A percentile compares a stretch with the other conserved stretches of the same genome.
These are phyloP conservation scores for Ptychadena robeensis DNA, from an alignment of 2,797 vertebrate genomes.

Conservation along the genomic window DNA sequence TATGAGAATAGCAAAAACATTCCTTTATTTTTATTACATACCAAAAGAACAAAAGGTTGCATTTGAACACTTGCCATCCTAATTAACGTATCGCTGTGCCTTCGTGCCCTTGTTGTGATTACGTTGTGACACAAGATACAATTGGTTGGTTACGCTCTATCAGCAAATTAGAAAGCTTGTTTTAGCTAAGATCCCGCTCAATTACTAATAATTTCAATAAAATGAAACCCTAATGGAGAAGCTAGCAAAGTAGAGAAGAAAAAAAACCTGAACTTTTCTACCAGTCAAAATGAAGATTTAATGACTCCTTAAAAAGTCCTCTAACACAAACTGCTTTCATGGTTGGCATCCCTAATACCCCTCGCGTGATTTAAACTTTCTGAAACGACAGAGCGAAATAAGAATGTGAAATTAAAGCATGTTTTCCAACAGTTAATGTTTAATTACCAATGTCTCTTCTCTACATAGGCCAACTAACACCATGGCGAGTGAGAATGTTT, in stretches of 20 bases:
- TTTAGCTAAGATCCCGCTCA: constrained; percentile 30
- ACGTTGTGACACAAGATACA: background rate
- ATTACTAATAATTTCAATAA: constrained; percentile 38
- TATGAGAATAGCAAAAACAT: background rate
- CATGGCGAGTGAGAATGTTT: constrained; percentile 61
- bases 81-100: background rate
- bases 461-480: constrained; percentile 61
- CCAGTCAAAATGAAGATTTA: constrained; percentile 57
- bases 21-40: background rate
- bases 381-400: constrained; percentile 25
- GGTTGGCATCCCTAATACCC: constrained; percentile 46
- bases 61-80: background rate
- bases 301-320: constrained; percentile 56
- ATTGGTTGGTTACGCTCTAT: constrained; percentile 20
- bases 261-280: constrained; percentile 35
- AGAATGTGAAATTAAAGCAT: constrained; percentile 27
- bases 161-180: background rate
- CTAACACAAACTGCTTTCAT: constrained; percentile 57
- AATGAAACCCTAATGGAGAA: constrained; percentile 45
- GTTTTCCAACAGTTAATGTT: constrained; percentile 57
- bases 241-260: constrained; percentile 7
- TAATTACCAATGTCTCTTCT: constrained; percentile 47
- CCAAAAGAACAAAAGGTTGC: background rate
- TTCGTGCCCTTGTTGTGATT: background rate
- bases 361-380: constrained; percentile 39